Evolutionary conservation across 2,888 invertebrate species (phyloP).

Genomic region (Chrysodeixis includens): DNA sequence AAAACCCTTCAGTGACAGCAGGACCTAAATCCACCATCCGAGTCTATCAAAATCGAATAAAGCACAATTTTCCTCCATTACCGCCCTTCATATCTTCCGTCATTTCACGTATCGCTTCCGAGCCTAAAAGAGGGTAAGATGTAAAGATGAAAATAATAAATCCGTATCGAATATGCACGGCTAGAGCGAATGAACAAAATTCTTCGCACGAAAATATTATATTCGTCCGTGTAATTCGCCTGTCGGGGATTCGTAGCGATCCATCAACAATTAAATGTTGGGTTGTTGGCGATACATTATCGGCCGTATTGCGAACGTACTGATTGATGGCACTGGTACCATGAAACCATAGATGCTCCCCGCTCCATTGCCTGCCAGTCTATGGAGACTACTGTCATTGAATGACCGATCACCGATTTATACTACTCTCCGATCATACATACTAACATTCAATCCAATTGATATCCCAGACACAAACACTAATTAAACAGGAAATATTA

Average conservation of each 20-base stretch:
- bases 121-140: conserved; percentile 84
- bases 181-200: conserved; percentile 77
- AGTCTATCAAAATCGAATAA: conserved; percentile 89
- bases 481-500: conserved; percentile 56
- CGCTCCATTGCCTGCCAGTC: conserved; percentile 71
- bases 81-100: conserved; percentile 87
- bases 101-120: conserved; percentile 89
- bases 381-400: conserved; percentile 74
- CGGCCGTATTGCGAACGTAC: conserved; percentile 78
- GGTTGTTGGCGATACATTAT: conserved; percentile 86
- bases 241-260: conserved; percentile 71
- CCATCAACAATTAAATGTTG: conserved; percentile 88
- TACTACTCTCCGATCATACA: conserved; percentile 63
- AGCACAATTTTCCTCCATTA: conserved; percentile 88
- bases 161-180: conserved; percentile 87
- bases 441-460: conserved; percentile 58
- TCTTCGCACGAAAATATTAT: conserved; percentile 59
- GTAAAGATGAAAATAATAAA: conserved; percentile 87
- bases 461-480: conserved; percentile 55
- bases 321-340: conserved; percentile 84
- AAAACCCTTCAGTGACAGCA: conserved; percentile 77
- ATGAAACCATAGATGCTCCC: conserved; percentile 73
- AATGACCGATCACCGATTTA: conserved; percentile 76
- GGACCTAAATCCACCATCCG: conserved; percentile 83
- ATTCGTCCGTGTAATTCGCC: conserved; percentile 76